Evolutionary conservation across 2,797 vertebrate genomes (phyloP).

Genomic region (Dendrocincla tyrannina): DNA sequence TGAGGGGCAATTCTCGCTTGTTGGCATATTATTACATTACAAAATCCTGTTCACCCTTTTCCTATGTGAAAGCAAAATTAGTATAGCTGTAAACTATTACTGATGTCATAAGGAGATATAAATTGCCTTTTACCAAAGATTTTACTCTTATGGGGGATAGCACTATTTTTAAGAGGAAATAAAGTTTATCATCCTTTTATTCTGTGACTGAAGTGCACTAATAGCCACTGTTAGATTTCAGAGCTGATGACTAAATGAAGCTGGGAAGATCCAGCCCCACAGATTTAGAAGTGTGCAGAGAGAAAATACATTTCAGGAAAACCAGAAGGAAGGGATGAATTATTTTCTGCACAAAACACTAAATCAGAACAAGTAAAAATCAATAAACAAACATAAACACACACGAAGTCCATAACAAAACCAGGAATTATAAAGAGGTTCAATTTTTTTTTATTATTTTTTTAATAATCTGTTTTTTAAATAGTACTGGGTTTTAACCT

Average conservation of each 20-base stretch:
- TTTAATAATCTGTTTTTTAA: neutral
- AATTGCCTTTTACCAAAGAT: neutral
- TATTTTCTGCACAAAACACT: neutral
- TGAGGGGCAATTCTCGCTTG: neutral
- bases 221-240: neutral
- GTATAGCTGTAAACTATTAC: conserved; percentile 4
- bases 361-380: neutral
- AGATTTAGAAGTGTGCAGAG: neutral
- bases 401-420: neutral
- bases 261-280: neutral
- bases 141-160: conserved; percentile 1
- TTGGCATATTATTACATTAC: neutral
- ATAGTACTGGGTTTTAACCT: neutral
- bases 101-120: neutral
- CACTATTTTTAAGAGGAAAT: conserved; percentile 27
- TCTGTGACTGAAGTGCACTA: neutral
- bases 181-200: neutral
- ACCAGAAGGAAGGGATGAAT: neutral
- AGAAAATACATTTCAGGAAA: neutral
- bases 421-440: neutral
- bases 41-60: neutral
- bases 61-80: neutral
- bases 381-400: neutral
- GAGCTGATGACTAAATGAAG: neutral
- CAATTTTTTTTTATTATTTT: neutral